Evolutionary conservation across 2,888 invertebrate species (phyloP).

Genomic region (Plagodis pulveraria): DNA sequence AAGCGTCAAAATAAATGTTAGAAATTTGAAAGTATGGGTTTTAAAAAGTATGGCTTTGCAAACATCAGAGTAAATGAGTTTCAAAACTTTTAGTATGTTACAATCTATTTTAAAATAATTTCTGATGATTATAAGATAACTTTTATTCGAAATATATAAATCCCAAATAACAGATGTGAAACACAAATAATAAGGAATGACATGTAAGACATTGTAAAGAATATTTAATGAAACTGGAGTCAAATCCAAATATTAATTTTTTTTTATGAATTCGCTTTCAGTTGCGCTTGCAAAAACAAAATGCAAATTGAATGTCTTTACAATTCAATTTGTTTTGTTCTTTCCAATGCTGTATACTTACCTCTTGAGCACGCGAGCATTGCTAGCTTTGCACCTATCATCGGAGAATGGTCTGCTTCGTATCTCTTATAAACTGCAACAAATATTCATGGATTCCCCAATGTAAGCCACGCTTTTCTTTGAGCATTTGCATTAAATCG

Average conservation of each 20-base stretch:
- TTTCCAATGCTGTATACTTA: constrained; percentile 60
- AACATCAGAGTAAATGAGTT: too few species aligned
- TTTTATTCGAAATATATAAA: too few species aligned
- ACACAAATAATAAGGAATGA: too few species aligned
- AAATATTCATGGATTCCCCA: constrained; percentile 84
- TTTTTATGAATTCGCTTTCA: neutral
- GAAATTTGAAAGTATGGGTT: neutral
- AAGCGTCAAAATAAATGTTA: constrained; percentile 49
- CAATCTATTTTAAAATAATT: too few species aligned
- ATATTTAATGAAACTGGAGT: neutral
- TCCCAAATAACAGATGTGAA: too few species aligned
- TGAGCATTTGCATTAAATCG: constrained; percentile 42
- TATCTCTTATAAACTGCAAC: constrained; percentile 81
- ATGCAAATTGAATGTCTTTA: constrained; percentile 13
- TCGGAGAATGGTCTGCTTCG: constrained; percentile 64
- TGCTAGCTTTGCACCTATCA: constrained; percentile 64
- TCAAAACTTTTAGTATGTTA: too few species aligned
- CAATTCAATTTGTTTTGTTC: constrained; percentile 30
- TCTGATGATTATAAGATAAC: too few species aligned
- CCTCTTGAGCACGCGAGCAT: constrained; percentile 57
- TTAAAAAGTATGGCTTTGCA: neutral
- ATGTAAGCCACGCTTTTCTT: constrained; percentile 66
- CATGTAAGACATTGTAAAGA: too few species aligned
- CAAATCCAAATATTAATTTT: neutral
- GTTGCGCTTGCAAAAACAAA: constrained; percentile 16